A percentile compares a stretch with the other conserved stretches of the same genome.
Evolutionary conservation across 2,797 vertebrate genomes (phyloP).

Genomic region (Sarcophilus harrisii): DNA sequence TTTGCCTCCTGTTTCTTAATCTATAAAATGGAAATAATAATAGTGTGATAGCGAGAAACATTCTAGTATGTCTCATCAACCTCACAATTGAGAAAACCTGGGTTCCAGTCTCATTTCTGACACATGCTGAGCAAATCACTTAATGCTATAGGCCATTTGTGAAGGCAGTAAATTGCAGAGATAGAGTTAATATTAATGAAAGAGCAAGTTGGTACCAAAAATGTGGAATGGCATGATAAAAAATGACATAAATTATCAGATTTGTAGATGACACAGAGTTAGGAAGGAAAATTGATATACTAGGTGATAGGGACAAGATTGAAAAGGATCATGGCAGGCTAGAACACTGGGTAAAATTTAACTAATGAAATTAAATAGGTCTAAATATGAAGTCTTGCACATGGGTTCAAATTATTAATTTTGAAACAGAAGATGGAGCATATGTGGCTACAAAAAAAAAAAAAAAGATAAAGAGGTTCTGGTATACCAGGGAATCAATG

Average conservation of each 20-base stretch:
- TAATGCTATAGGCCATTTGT: neutral
- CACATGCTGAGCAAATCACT: neutral
- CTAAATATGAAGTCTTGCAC: neutral
- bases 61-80: neutral
- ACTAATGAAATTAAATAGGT: neutral
- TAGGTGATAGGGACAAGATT: neutral
- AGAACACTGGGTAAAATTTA: neutral
- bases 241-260: neutral
- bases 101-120: neutral
- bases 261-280: neutral
- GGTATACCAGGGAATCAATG: neutral
- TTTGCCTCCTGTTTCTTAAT: neutral
- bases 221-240: neutral
- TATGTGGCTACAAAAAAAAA: neutral
- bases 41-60: neutral
- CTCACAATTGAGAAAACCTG: neutral
- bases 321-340: neutral
- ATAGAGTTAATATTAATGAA: neutral
- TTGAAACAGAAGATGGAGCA: neutral
- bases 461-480: neutral
- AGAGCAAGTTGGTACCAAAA: neutral
- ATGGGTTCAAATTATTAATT: neutral
- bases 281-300: neutral
- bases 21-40: neutral
- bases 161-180: neutral